Base-by-base conservation (phyloP, 2,113 vertebrate species). In the Emberiza fucata region DNA sequence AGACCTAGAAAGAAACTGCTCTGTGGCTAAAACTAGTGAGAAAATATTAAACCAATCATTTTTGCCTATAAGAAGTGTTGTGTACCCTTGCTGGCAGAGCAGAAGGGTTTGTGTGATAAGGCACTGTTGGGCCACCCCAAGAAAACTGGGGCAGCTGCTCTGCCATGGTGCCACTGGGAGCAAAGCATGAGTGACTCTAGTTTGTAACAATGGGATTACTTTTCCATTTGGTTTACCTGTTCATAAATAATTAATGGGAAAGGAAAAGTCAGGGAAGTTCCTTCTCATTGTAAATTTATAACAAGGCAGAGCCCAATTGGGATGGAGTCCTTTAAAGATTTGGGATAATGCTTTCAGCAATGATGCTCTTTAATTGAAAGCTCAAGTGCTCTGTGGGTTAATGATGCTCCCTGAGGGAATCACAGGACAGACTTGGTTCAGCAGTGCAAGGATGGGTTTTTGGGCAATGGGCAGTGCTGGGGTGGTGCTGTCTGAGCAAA, bases 241-340 rank as follows among this genome's bases (percentile, higher is more conserved):
- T 86, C 18, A 33, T 78, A 75, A 94, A 81, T 71, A 66, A 59
- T 59, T 47, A 56, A 83, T 51, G 33, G 51, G 80, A 72, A 83
- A 57, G 27, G 56, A 82, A 68, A 51, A 65, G 40, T 76, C 44
- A 47, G 65, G 47, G 81, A 87, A 90, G 64, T 78, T 83, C 81
- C 60, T 75, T 66, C 50, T 92, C 23, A 10, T 42, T 85, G 66
- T 81, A 51, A 47, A 77, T 89, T 91, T 81, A n/a, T 78, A 68
- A 51, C 51, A 11, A 33, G 81, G 72, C n/a, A 85, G 71, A 88
- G 77, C 31, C 48, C 22, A 40, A 0, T 40, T 0, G 0, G 14
- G 19, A 28, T 60, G 54, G 51, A 86, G 50, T 70, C 59, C 76
- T 73, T 65, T 59, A 54, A 81, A 69, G 53, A n/a, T 40, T 37